phyloP scores from a whole-genome alignment of 2,888 invertebrate genomes.

The Andrena fulva region DNA sequence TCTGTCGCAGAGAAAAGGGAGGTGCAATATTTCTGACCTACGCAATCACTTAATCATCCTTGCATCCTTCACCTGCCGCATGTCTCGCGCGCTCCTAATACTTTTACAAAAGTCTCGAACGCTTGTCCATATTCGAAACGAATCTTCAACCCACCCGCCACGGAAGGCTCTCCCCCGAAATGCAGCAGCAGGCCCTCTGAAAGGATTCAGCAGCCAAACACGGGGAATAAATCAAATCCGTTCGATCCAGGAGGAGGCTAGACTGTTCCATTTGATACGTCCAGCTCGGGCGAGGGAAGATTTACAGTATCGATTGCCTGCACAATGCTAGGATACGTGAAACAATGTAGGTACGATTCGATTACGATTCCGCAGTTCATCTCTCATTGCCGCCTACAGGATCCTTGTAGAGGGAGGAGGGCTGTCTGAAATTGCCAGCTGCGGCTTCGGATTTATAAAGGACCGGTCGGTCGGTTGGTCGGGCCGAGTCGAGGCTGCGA shows the following conservation, averaged over 20 bases:
- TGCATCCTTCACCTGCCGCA: no score
- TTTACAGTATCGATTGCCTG: conserved; percentile 48
- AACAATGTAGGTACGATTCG: conserved; percentile 67
- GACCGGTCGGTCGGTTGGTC: conserved; percentile 37
- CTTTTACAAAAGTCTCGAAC: no score
- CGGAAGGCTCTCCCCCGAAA: neutral
- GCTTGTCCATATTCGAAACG: neutral
- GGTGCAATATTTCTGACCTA: no score
- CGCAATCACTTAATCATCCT: no score
- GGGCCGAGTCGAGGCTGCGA: conserved; percentile 41
- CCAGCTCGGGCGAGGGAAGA: conserved; percentile 32
- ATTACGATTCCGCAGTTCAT: conserved; percentile 68
- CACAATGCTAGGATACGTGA: conserved; percentile 46
- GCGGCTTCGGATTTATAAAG: conserved; percentile 64
- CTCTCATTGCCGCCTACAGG: conserved; percentile 66
- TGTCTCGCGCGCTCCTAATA: no score
- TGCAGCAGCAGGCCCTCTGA: neutral
- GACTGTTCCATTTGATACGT: conserved; percentile 40
- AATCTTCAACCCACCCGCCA: neutral
- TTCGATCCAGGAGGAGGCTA: conserved; percentile 13
- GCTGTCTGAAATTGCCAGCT: conserved; percentile 60
- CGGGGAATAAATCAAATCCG: neutral
- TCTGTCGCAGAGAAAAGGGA: no score
- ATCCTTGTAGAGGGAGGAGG: conserved; percentile 34
- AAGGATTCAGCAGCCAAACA: neutral